These are phyloP conservation scores for Rhopilema esculentum DNA, from an alignment of 30 jellyfish, hydroid and myxozoan species.

Conservation along the genomic window DNA sequence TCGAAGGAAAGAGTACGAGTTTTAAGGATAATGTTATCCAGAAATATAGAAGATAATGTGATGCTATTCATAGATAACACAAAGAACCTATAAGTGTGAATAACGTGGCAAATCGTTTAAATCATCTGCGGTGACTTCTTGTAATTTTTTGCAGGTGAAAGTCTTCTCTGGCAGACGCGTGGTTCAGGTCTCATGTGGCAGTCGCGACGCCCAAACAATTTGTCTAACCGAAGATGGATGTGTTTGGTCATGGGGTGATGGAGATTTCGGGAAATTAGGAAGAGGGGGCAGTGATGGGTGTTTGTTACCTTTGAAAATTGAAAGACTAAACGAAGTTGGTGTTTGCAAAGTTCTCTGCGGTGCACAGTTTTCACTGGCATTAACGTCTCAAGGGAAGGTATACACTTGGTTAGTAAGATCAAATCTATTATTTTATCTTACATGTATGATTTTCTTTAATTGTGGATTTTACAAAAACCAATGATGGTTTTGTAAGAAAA, in stretches of 20 bases:
- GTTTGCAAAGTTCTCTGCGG: conserved; percentile 92
- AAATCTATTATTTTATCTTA: neutral
- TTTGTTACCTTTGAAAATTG: conserved; percentile 69
- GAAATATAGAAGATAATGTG: too few species aligned
- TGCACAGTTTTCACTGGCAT: conserved; percentile 92
- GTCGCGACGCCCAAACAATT: conserved; percentile 91
- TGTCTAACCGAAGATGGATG: conserved; percentile 81
- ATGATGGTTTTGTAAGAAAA: too few species aligned
- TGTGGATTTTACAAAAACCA: neutral
- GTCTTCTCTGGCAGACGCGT: conserved; percentile 79
- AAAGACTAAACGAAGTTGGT: conserved; percentile 47
- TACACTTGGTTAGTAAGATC: conserved; percentile 81
- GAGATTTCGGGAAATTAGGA: conserved; percentile 96
- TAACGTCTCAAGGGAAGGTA: conserved; percentile 79
- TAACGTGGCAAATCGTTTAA: too few species aligned
- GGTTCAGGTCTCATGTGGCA: conserved; percentile 86
- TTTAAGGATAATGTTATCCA: too few species aligned
- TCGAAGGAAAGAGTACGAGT: too few species aligned
- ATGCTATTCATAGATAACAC: too few species aligned
- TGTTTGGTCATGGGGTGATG: conserved; percentile 98
- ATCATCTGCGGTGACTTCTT: too few species aligned
- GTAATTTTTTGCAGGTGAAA: conserved; percentile 84
- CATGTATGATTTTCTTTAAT: neutral
- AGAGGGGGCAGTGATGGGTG: conserved; percentile 98
- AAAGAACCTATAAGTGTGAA: too few species aligned